phyloP scores from a whole-genome alignment of 2,888 invertebrate species.

The Hirtodrosophila confusa region DNA sequence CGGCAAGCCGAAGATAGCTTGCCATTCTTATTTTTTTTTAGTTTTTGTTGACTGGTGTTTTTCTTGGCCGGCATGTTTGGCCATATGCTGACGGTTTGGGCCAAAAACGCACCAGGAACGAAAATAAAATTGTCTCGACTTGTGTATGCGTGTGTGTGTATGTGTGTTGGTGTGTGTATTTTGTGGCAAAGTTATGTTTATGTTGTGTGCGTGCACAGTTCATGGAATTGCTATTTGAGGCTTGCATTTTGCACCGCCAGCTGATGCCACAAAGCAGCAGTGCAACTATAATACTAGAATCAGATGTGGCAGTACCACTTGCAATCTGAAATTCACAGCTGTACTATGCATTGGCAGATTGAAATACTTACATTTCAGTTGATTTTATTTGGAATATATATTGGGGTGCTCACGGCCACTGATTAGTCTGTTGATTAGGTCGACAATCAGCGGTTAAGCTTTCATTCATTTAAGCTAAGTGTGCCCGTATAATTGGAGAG shows the following conservation, averaged over 20 bases:
- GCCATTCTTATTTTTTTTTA: constrained; percentile 5
- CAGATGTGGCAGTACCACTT: constrained; percentile 8
- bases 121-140: constrained; percentile 31
- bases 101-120: constrained; percentile 43
- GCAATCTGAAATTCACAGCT: constrained; percentile 25
- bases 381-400: no score
- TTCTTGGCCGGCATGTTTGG: constrained; percentile 52
- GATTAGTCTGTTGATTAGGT: no score
- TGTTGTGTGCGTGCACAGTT: constrained; percentile 62
- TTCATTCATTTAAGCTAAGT: no score
- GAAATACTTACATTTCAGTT: no score
- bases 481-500: no score
- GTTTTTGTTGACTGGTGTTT: constrained; percentile 26
- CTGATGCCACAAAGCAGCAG: constrained; percentile 41
- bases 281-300: constrained; percentile 9
- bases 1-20: no score
- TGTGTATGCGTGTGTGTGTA: no score
- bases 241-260: constrained; percentile 45
- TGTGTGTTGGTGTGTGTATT: constrained; percentile 20
- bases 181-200: constrained; percentile 52
- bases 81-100: constrained; percentile 46
- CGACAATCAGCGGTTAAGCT: no score
- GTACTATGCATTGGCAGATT: constrained; percentile 13
- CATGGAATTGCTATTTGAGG: constrained; percentile 69
- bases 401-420: neutral